Percentiles rank a stretch among this genome's conserved stretches.
Conservation (phyloP, 2,113 vertebrate species). For the Uria aalge region DNA sequence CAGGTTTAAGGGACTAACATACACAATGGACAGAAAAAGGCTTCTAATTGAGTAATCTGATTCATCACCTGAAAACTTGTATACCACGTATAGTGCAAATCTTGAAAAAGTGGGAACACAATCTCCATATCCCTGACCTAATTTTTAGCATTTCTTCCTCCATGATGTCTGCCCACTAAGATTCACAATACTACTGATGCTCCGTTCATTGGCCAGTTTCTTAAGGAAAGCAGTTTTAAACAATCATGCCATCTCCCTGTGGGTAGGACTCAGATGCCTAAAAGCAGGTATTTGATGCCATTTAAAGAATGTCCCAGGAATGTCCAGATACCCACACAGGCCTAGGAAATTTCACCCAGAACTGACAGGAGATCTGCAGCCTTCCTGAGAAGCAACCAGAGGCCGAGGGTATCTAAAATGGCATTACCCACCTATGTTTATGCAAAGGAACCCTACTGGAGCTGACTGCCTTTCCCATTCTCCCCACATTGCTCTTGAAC, state of each 20-base stretch:
- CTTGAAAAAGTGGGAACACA: neutral
- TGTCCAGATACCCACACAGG: neutral
- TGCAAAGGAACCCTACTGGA: neutral
- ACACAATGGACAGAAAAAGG: neutral
- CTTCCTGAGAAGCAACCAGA: neutral
- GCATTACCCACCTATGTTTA: neutral
- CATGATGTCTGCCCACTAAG: neutral
- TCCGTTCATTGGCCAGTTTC: neutral
- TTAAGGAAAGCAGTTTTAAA: neutral
- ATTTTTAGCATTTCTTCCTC: neutral
- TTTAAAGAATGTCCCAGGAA: neutral
- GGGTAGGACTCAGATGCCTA: neutral
- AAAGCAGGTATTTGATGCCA: neutral
- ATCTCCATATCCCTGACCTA: neutral
- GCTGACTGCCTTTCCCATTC: neutral
- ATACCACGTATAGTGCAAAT: neutral
- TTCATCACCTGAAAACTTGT: neutral
- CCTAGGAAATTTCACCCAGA: neutral
- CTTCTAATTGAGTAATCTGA: neutral
- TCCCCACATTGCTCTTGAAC: neutral
- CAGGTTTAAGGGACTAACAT: neutral
- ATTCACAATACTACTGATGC: neutral
- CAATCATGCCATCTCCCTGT: neutral
- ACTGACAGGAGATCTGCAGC: neutral
- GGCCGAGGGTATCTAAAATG: neutral